phyloP scores from a whole-genome alignment of 64 coral and sea anemone species.

The Porites lutea region DNA sequence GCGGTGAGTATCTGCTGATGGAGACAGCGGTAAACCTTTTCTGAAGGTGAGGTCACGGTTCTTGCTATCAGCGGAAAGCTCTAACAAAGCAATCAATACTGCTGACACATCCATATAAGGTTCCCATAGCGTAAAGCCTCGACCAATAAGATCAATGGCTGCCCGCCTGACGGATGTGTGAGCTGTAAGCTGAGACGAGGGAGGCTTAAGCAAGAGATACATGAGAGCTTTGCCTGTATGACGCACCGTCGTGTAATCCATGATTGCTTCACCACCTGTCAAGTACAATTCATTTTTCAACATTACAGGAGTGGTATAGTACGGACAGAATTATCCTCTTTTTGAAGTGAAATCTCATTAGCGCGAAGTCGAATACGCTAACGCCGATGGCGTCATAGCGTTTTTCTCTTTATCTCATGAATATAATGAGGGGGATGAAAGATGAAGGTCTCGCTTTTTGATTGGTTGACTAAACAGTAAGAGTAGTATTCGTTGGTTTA shows the following conservation, averaged over 20 bases:
- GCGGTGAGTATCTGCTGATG: conserved; percentile 88
- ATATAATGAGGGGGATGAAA: too few species aligned
- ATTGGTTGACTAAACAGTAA: too few species aligned
- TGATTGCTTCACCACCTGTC: conserved; percentile 72
- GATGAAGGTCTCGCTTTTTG: too few species aligned
- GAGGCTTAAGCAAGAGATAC: conserved; percentile 94
- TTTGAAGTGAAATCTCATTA: too few species aligned
- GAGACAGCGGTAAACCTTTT: conserved; percentile 95
- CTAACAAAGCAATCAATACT: conserved; percentile 88
- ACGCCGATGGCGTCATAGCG: too few species aligned
- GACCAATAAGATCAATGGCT: conserved; percentile 98
- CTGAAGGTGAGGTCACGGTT: conserved; percentile 78
- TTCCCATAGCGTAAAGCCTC: conserved; percentile 97
- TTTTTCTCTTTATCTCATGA: too few species aligned
- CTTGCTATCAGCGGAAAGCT: conserved; percentile 91
- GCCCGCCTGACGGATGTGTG: conserved; percentile 95
- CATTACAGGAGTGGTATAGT: too few species aligned
- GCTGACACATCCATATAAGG: conserved; percentile 99
- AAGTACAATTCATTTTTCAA: not conserved
- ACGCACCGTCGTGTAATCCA: conserved; percentile 82
- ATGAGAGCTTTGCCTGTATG: conserved; percentile 96
- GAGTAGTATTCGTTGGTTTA: too few species aligned
- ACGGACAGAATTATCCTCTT: too few species aligned
- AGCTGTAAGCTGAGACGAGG: conserved; percentile 68
- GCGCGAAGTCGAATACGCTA: too few species aligned